Evolutionary conservation across 2,797 vertebrate genomes (phyloP).

Genomic region (Falco cherrug): DNA sequence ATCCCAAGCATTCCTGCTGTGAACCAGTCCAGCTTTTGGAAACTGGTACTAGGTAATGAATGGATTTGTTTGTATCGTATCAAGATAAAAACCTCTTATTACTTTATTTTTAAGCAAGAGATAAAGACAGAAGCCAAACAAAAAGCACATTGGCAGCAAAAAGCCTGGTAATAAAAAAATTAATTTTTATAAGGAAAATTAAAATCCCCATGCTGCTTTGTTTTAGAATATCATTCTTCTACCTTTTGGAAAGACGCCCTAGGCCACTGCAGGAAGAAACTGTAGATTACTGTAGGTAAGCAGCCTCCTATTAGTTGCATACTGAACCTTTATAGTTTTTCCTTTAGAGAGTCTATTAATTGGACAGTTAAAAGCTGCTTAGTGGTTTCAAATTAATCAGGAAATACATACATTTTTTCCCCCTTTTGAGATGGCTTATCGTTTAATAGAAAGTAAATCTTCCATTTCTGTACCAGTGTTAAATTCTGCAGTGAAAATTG

Average conservation of each 20-base stretch:
- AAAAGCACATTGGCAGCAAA: neutral
- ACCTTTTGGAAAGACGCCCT: neutral
- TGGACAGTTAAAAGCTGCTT: conserved; percentile 9
- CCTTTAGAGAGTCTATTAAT: neutral
- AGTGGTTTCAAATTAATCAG: neutral
- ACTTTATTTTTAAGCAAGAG: neutral
- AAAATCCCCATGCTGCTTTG: neutral
- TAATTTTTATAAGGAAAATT: neutral
- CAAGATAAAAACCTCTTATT: neutral
- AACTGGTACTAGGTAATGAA: neutral
- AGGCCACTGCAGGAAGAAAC: neutral
- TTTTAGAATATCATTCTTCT: neutral
- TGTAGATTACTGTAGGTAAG: conserved; percentile 51
- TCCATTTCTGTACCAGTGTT: neutral
- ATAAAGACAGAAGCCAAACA: neutral
- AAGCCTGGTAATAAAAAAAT: neutral
- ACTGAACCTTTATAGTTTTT: conserved; percentile 21
- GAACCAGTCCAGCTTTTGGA: neutral
- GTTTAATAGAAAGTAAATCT: neutral
- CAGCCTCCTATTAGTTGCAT: conserved; percentile 43
- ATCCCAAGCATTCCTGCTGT: neutral
- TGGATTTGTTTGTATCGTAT: neutral
- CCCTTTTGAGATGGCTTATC: neutral
- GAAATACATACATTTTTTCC: neutral
- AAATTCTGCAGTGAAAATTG: neutral